phyloP scores from a whole-genome alignment of 1,140 invertebrate genomes.

The Bombus sibiricus region DNA sequence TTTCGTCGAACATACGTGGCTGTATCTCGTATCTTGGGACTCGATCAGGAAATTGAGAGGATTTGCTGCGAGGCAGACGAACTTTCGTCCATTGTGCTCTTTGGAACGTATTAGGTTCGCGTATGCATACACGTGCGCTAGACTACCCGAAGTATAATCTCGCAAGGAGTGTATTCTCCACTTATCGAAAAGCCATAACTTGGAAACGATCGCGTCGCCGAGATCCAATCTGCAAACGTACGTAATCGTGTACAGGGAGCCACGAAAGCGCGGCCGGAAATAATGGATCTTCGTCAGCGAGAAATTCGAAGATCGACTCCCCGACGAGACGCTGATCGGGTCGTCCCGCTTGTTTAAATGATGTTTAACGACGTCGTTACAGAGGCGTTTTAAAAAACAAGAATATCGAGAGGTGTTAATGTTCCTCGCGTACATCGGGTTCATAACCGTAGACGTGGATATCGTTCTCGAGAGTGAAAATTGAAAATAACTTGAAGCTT shows the following conservation, averaged over 20 bases:
- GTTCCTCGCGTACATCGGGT: neutral
- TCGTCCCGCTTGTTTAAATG: neutral
- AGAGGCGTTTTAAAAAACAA: neutral
- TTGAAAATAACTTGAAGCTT: neutral
- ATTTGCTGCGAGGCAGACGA: neutral
- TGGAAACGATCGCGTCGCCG: neutral
- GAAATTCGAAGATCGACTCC: neutral
- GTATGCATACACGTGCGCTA: neutral
- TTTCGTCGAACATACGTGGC: neutral
- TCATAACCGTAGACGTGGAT: neutral
- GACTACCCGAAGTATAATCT: constrained; percentile 1
- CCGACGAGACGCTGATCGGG: neutral
- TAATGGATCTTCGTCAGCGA: constrained; percentile 3
- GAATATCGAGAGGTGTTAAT: neutral
- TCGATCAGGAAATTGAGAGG: neutral
- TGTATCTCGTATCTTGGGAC: neutral
- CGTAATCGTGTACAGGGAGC: neutral
- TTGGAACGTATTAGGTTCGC: neutral
- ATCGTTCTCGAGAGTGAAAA: too few relatives aligned
- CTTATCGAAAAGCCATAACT: constrained; percentile 31
- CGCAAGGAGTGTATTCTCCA: neutral
- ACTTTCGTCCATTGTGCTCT: neutral
- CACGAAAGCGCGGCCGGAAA: constrained; percentile 3
- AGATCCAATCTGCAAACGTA: constrained; percentile 5
- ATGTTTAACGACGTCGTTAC: neutral